A percentile compares a stretch with the other conserved stretches of the same genome.
Conservation (phyloP, 2,113 vertebrate genomes). For the Myxocyprinus asiaticus region DNA sequence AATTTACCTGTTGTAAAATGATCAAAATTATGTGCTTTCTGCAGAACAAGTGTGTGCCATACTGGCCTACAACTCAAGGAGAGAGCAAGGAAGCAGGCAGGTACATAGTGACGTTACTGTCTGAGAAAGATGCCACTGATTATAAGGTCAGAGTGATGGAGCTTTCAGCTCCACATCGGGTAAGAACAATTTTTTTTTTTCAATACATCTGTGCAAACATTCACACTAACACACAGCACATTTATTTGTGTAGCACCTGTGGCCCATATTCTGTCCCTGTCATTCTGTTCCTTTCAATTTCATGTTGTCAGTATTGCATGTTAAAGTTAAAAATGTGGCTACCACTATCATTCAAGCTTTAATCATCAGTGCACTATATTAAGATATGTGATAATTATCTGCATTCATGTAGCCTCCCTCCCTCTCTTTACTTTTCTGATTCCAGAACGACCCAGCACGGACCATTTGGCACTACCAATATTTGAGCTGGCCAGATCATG, state of each 20-base stretch:
- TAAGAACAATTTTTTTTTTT: slow-evolving; percentile 62
- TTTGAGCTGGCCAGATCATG: slow-evolving; percentile 96
- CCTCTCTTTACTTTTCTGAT: background rate
- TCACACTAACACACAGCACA: background rate
- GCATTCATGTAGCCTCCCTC: too few relatives aligned
- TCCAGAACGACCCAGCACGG: slow-evolving; percentile 70
- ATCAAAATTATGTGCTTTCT: slow-evolving; percentile 19
- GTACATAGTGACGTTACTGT: slow-evolving; percentile 72
- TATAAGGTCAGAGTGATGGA: slow-evolving; percentile 84
- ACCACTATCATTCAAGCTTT: too few relatives aligned
- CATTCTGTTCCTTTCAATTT: background rate
- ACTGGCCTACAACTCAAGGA: slow-evolving; percentile 83
- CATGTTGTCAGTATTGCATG: too few relatives aligned
- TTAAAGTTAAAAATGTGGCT: too few relatives aligned
- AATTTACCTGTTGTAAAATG: background rate
- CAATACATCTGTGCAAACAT: background rate
- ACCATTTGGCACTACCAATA: slow-evolving; percentile 96
- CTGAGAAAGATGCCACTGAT: slow-evolving; percentile 79
- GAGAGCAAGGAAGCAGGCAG: slow-evolving; percentile 70
- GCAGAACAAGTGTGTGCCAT: slow-evolving; percentile 94
- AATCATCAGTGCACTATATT: too few relatives aligned
- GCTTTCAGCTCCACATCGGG: slow-evolving; percentile 71
- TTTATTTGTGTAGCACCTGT: background rate
- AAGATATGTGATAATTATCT: too few relatives aligned
- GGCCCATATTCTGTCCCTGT: background rate